Conservation (phyloP, 2,797 vertebrate species). For the Thripadectes ignobilis region DNA sequence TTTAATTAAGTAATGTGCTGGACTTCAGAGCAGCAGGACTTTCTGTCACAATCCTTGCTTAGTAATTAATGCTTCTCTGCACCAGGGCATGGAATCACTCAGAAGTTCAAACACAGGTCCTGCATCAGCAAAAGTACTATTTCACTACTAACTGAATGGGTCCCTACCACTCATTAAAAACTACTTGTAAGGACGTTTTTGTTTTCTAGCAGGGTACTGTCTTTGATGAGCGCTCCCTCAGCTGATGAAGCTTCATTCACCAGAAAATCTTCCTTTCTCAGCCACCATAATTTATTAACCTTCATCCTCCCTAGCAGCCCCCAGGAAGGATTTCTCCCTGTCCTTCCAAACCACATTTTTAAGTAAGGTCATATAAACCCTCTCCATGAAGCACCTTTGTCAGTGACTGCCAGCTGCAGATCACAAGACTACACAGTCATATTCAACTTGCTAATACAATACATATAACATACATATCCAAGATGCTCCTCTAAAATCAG, state of each 20-base stretch:
- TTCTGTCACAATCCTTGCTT: neutral
- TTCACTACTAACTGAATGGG: neutral
- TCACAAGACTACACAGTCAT: neutral
- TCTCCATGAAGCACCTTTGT: neutral
- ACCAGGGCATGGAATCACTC: neutral
- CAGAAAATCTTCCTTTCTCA: neutral
- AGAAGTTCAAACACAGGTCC: neutral
- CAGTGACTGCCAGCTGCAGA: neutral
- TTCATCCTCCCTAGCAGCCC: neutral
- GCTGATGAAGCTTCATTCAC: neutral
- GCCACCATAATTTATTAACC: neutral
- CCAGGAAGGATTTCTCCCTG: neutral
- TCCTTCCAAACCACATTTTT: neutral
- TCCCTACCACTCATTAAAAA: neutral
- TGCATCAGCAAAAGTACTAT: neutral
- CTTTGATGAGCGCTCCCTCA: neutral
- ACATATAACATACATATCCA: neutral
- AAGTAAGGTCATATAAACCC: neutral
- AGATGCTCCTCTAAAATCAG: neutral
- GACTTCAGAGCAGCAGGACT: neutral
- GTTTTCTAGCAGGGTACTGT: neutral
- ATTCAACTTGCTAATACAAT: neutral
- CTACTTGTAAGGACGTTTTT: neutral
- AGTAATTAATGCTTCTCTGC: neutral
- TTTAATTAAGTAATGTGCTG: constrained; percentile 9